Conservation (phyloP, 2,888 invertebrate genomes). For the Ochlodes sylvanus region DNA sequence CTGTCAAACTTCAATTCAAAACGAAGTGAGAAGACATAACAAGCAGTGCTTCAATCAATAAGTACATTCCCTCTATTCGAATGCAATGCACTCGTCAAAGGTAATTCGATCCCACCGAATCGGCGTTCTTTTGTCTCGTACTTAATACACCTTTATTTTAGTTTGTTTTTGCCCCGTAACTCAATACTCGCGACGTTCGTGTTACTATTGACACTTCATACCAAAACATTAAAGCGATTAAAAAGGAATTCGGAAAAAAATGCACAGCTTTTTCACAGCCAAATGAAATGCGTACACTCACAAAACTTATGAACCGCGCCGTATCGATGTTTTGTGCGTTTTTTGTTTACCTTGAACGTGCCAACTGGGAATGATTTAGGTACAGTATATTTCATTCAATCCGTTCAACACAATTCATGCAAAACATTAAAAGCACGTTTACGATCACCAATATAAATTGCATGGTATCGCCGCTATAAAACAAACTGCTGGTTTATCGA, state of each 20-base stretch:
- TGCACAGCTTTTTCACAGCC: slow-evolving; percentile 33
- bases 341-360: slow-evolving; percentile 36
- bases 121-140: slow-evolving; percentile 81
- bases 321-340: slow-evolving; percentile 32
- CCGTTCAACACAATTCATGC: slow-evolving; percentile 61
- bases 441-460: slow-evolving; percentile 70
- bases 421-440: slow-evolving; percentile 61
- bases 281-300: slow-evolving; percentile 31
- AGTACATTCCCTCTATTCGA: slow-evolving; percentile 62
- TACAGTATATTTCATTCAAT: slow-evolving; percentile 53
- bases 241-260: slow-evolving; percentile 44
- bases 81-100: slow-evolving; percentile 76
- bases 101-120: slow-evolving; percentile 76
- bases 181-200: slow-evolving; percentile 70
- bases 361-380: slow-evolving; percentile 39
- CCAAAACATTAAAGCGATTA: slow-evolving; percentile 74
- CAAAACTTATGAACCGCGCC: slow-evolving; percentile 30
- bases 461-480: slow-evolving; percentile 74
- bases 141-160: slow-evolving; percentile 79
- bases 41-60: slow-evolving; percentile 55
- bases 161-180: slow-evolving; percentile 75
- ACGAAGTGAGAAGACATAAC: slow-evolving; percentile 41
- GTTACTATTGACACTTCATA: slow-evolving; percentile 81
- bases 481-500: slow-evolving; percentile 80
- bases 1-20: slow-evolving; percentile 24